Evolutionary conservation across 2,888 invertebrate species (phyloP).

Genomic region (Taphrorychus bicolor): DNA sequence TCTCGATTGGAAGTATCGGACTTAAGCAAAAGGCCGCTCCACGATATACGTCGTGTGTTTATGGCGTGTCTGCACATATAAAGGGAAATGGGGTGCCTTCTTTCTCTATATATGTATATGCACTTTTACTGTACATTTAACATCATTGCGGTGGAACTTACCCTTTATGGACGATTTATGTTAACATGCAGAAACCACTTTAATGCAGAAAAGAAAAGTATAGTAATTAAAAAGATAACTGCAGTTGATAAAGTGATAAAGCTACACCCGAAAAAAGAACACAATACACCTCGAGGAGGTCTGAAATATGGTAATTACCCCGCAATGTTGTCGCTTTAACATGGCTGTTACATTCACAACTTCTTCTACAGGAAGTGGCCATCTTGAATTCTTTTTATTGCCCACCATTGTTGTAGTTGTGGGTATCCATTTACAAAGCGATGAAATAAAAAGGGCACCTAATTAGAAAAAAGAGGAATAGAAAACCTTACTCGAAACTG

Average conservation of each 20-base stretch:
- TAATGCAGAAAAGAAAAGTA: not conserved
- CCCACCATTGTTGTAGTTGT: not conserved
- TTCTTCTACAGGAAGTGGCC: slow-evolving; percentile 48
- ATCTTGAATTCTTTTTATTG: slow-evolving; percentile 45
- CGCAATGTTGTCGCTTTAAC: slow-evolving; percentile 51
- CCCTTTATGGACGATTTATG: not conserved
- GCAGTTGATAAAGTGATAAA: slow-evolving; percentile 23
- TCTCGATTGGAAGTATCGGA: slow-evolving; percentile 54
- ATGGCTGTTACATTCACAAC: slow-evolving; percentile 52
- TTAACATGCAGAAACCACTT: no score
- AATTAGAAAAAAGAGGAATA: no score
- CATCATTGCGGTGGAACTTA: slow-evolving; percentile 32
- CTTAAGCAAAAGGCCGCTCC: slow-evolving; percentile 43
- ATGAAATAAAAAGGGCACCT: no score
- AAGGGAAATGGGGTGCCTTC: slow-evolving; percentile 34
- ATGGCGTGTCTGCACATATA: slow-evolving; percentile 37
- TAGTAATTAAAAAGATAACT: slow-evolving; percentile 28
- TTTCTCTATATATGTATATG: slow-evolving; percentile 31
- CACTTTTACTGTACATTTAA: slow-evolving; percentile 42
- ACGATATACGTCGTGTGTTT: slow-evolving; percentile 43
- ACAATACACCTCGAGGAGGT: slow-evolving; percentile 25
- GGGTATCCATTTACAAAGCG: not conserved
- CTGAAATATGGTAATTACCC: slow-evolving; percentile 55
- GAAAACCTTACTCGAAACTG: not conserved
- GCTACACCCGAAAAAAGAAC: slow-evolving; percentile 24